Evolutionary conservation across 2,797 vertebrate species (phyloP).

Genomic region (Pantherophis vulpinus): DNA sequence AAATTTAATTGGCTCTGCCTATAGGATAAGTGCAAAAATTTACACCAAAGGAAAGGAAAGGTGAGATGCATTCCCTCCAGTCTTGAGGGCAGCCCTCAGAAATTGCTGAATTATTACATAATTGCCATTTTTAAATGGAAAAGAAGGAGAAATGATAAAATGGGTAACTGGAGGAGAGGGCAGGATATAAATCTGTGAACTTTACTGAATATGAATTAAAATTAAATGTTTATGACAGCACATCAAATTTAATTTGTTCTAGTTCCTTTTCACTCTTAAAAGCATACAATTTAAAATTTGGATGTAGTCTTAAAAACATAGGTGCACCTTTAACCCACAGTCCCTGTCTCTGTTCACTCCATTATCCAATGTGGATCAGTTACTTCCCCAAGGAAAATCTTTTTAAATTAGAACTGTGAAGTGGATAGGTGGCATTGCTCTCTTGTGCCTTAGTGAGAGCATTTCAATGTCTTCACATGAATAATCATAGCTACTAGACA

Average conservation of each 20-base stretch:
- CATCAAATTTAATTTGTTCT: background rate
- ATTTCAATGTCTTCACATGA: background rate
- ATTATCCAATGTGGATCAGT: background rate
- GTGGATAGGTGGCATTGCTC: background rate
- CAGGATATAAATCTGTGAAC: background rate
- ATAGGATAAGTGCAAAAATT: background rate
- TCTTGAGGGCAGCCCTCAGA: background rate
- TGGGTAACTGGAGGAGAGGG: background rate
- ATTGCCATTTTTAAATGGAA: background rate
- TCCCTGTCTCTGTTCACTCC: background rate
- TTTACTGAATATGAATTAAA: background rate
- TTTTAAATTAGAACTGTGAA: background rate
- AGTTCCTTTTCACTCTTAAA: background rate
- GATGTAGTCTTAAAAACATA: background rate
- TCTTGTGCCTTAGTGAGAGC: background rate
- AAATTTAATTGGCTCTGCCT: background rate
- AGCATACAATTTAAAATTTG: background rate
- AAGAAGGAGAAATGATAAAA: background rate
- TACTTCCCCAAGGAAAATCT: background rate
- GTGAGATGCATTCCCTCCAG: background rate
- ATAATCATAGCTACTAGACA: background rate
- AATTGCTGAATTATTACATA: background rate
- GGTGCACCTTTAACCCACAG: background rate
- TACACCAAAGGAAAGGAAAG: background rate
- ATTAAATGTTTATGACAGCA: background rate